Evolutionary conservation across 2,113 vertebrate species (phyloP), one percentile per base, ranked within the genome.

Genomic region (Progne subis): DNA sequence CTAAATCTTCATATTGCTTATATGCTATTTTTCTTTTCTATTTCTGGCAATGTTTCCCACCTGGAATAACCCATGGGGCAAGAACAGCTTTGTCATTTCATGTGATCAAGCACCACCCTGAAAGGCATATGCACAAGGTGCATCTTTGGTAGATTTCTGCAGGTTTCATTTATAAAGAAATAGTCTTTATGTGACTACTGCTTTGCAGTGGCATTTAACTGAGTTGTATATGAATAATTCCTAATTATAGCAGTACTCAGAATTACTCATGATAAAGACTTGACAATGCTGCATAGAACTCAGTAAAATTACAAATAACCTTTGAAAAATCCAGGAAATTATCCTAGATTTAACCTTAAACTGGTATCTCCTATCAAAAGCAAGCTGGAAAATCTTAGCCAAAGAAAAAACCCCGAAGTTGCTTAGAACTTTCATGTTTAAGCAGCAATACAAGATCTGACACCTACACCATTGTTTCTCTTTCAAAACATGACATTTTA

Each of bases 401-500:
- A 77, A 96, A 88, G 81, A 63, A 41, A 88, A 31, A 11, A 43
- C 41, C 41, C 77, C 92, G 86, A 92, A 82, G 64, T 20, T 87
- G 4, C 64, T 92, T 87, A 86, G 78, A 94, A 86, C 56, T 77
- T 92, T 77, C 68, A n/a, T 32, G 52, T 64, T 88, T 60, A 88
- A 68, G 39, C 26, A 60, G 78, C 72, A 90, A 82, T 43, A 65
- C 47, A 60, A 61, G 34, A n/a, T 49, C 72, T 87, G 50, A 79
- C 80, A 25, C 53, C 87, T 87, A 83, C 43, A 91, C 50, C 65
- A 34, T 61, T 68, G 25, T 56, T 79, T 75, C 87, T 88, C 44
- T 92, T 86, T 91, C 79, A 85, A 96, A 94, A 91, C 47, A 81
- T 70, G 55, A 65, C 90, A 92, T 92, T 95, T 93, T 90, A 87